Base-by-base conservation (phyloP, 2,113 vertebrate species). In the Caranx ignobilis region DNA sequence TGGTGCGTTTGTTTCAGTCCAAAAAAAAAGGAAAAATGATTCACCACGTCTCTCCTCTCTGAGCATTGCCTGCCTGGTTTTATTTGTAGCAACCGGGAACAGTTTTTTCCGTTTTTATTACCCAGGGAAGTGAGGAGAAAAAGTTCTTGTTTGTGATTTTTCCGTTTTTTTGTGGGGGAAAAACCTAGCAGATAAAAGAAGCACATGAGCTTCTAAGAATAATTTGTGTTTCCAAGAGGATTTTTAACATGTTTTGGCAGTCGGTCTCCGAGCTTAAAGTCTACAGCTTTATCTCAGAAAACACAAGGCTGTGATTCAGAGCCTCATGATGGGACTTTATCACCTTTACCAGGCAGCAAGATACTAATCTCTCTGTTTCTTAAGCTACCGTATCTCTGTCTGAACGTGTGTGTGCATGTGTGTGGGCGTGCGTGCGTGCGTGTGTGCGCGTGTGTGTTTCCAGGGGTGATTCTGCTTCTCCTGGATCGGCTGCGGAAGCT, bases 401-500 rank as follows among this genome's bases (percentile, higher is more conserved):
- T 76, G 71, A 41, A 41, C 11, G 39, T 41, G 39, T 41, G 39
- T 9, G 39, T 41, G 39, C 11, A 10, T 41, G 35, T 37, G 35
- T 37, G 35, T 37, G 35, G 4, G 35, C 7, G 35, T 37, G 7
- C 11, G 39, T 41, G 39, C 8, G 8, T 41, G 39, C 11, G 39
- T 41, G 39, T 41, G 39, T 41, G 39, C 10, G 39, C 10, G 39
- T 39, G 39, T 8, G 6, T 9, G 6, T 41, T 85, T 83, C 12
- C 87, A 99, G 98, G 98, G 13, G 98, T 99, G 83, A 99, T 99
- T 89, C 80, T 99, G 80, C 94, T 99, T 71, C 96, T 99, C 47
- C 90, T 99, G 3, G 98, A 99, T 84, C 97, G 97, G 81, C 90
- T 99, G 26, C 93, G 97, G 83, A 99, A 99, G 92, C 97, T 99